phyloP scores from a whole-genome alignment of 2,888 invertebrate species.

The Platycheirus albimanus region DNA sequence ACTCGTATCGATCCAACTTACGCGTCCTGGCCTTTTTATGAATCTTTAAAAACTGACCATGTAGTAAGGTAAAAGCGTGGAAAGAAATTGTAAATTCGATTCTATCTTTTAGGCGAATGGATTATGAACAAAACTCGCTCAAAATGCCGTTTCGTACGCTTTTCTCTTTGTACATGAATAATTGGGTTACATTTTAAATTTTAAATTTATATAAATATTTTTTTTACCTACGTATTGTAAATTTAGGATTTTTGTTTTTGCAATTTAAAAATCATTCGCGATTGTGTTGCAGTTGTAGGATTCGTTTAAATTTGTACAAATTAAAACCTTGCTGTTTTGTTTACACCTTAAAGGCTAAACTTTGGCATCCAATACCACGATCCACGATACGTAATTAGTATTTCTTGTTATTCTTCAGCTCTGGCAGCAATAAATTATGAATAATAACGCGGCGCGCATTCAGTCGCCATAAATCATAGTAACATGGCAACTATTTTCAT shows the following conservation, averaged over 20 bases:
- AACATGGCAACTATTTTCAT: constrained; percentile 61
- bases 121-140: too few species aligned
- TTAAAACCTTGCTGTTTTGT: background rate
- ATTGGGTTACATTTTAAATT: too few species aligned
- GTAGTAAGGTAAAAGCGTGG: too few species aligned
- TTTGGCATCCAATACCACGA: constrained; percentile 46
- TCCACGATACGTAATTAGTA: constrained; percentile 41
- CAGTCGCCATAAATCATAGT: constrained; percentile 64
- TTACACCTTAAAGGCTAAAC: constrained; percentile 28
- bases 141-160: too few species aligned
- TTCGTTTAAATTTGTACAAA: background rate
- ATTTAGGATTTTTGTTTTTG: background rate
- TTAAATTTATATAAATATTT: too few species aligned
- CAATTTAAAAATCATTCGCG: background rate
- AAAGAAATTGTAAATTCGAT: too few species aligned
- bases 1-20: too few species aligned
- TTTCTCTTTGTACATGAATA: too few species aligned
- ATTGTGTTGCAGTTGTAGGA: background rate
- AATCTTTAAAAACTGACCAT: too few species aligned
- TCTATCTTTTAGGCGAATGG: too few species aligned
- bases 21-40: too few species aligned
- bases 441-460: constrained; percentile 56
- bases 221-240: too few species aligned
- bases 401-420: constrained; percentile 35
- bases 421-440: constrained; percentile 61